Evolutionary conservation across 2,797 vertebrate species (phyloP).

Genomic region (Bradypus variegatus): DNA sequence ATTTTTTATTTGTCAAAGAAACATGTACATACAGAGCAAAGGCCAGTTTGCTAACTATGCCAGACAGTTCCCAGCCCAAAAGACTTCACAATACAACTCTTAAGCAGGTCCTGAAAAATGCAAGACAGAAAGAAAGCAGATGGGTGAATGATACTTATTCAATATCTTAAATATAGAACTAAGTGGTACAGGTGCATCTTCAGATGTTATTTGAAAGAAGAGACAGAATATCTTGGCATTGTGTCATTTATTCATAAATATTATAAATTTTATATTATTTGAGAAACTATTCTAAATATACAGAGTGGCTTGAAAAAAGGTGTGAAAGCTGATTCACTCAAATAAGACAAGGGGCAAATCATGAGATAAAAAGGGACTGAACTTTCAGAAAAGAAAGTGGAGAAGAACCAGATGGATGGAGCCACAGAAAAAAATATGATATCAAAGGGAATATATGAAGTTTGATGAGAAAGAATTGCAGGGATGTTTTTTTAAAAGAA

Average conservation of each 20-base stretch:
- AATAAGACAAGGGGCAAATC: conserved; percentile 53
- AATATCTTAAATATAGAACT: conserved; percentile 70
- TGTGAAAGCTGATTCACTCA: conserved; percentile 41
- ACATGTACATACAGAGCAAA: conserved; percentile 37
- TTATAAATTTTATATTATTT: conserved; percentile 69
- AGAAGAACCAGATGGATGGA: not conserved
- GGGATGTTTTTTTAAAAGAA: not conserved
- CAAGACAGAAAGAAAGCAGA: conserved; percentile 68
- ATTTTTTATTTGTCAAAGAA: conserved; percentile 58
- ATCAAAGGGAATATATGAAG: not conserved
- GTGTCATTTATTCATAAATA: conserved; percentile 70
- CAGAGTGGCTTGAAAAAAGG: conserved; percentile 38
- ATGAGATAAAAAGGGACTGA: not conserved
- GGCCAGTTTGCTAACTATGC: conserved; percentile 44
- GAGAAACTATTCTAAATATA: conserved; percentile 62
- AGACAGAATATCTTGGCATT: conserved; percentile 69
- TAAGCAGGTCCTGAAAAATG: conserved; percentile 53
- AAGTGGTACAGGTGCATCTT: conserved; percentile 64
- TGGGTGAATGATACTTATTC: conserved; percentile 66
- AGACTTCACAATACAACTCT: conserved; percentile 48
- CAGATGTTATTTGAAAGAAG: conserved; percentile 71
- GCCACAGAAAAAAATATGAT: conserved; percentile 13
- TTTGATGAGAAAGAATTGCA: conserved; percentile 30
- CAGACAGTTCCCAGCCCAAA: conserved; percentile 21
- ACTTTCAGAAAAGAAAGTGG: not conserved